Conservation (phyloP, 2,797 vertebrate species). For the Spheniscus humboldti region DNA sequence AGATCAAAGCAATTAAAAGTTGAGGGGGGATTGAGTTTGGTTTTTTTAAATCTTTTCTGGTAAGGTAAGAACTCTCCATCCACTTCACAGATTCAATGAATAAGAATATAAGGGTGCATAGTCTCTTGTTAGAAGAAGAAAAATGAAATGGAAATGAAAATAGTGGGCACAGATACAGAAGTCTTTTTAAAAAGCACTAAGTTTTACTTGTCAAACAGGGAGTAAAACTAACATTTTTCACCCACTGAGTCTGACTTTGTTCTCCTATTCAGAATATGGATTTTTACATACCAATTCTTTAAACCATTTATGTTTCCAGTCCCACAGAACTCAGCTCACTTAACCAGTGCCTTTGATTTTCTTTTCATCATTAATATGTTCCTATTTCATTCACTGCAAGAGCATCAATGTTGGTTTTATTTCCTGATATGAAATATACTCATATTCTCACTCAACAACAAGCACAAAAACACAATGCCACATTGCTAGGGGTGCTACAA, state of each 20-base stretch:
- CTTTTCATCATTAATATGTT: background rate
- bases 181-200: background rate
- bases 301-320: background rate
- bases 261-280: background rate
- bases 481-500: background rate
- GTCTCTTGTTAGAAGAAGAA: background rate
- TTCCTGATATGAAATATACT: background rate
- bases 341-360: background rate
- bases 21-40: rapidly evolving
- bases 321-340: background rate
- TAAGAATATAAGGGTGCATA: rapidly evolving
- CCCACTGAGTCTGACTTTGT: background rate
- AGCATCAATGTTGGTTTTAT: background rate
- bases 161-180: background rate
- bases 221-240: background rate
- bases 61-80: background rate
- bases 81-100: background rate
- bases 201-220: background rate
- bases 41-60: background rate
- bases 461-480: background rate
- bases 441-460: background rate
- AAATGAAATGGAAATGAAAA: background rate
- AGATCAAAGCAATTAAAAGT: background rate
- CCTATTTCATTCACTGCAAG: background rate
- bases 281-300: background rate